phyloP scores from a whole-genome alignment of 2,797 vertebrate species.

The Sus cebifrons region DNA sequence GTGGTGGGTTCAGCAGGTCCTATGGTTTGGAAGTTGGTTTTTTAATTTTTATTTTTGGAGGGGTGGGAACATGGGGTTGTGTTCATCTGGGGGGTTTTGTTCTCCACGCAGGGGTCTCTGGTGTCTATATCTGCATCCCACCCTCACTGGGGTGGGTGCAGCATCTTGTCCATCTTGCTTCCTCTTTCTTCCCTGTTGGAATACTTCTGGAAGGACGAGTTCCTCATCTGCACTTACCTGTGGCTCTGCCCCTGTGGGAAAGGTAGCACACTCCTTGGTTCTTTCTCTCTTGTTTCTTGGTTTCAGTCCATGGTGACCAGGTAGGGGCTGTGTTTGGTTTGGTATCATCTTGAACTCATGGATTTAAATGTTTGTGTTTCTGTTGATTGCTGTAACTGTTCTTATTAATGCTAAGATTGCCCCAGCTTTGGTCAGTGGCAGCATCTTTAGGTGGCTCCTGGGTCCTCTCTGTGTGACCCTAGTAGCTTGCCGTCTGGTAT shows the following conservation, averaged over 20 bases:
- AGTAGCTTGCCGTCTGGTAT: background rate
- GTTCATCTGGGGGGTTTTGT: background rate
- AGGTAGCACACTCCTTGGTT: fast-evolving
- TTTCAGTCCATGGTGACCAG: background rate
- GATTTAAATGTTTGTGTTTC: background rate
- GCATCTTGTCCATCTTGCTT: no score
- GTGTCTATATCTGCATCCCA: background rate
- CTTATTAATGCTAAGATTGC: background rate
- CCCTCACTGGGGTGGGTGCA: no score
- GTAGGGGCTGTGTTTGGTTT: background rate
- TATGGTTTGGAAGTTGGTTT: background rate
- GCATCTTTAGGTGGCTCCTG: background rate
- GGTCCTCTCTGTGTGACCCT: background rate
- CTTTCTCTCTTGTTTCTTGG: no score
- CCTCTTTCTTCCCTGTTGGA: background rate
- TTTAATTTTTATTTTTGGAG: background rate
- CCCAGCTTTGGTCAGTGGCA: background rate
- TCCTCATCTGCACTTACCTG: background rate
- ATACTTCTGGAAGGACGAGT: background rate
- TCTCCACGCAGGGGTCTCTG: background rate
- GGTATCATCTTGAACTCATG: background rate
- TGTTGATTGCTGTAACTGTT: background rate
- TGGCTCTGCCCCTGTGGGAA: no score
- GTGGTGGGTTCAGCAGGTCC: background rate
- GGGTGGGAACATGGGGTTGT: background rate